phyloP scores from a whole-genome alignment of 2,113 vertebrate species.

The Ictidomys tridecemlineatus region DNA sequence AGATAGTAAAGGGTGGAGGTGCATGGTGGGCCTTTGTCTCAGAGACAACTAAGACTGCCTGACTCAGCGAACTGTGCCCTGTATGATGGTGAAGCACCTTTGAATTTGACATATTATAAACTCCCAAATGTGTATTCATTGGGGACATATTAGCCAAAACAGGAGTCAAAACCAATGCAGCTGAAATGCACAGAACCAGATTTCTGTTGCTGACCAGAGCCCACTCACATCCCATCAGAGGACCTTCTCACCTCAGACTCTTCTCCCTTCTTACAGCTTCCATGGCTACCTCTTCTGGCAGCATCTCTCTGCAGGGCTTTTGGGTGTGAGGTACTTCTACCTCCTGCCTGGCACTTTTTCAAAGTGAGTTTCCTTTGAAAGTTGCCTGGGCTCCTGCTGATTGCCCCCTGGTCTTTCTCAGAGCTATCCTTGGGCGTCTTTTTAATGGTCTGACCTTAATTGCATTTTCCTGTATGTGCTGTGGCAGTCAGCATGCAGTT shows the following conservation, averaged over 20 bases:
- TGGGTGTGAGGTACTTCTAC: background rate
- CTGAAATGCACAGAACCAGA: background rate
- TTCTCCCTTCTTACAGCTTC: fast-evolving
- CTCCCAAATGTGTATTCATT: background rate
- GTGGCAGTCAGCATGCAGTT: constrained; percentile 66
- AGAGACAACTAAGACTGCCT: background rate
- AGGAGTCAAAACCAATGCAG: fast-evolving
- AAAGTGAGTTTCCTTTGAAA: constrained; percentile 66
- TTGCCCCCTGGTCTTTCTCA: constrained; percentile 59
- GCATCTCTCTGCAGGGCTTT: background rate
- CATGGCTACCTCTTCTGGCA: background rate
- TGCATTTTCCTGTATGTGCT: constrained; percentile 77
- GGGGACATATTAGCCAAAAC: background rate
- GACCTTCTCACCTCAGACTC: fast-evolving
- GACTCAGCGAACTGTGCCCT: background rate
- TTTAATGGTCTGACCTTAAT: constrained; percentile 76
- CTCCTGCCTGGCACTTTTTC: background rate
- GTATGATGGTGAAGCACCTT: background rate
- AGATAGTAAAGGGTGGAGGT: background rate
- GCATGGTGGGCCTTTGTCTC: background rate
- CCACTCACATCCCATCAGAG: fast-evolving
- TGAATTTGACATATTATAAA: background rate
- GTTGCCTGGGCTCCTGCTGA: background rate
- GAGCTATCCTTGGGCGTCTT: constrained; percentile 66
- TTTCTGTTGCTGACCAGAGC: background rate